These are phyloP conservation scores for Ctenopoma multispine DNA, from an alignment of 2,797 vertebrate species.

Conservation along the genomic window DNA sequence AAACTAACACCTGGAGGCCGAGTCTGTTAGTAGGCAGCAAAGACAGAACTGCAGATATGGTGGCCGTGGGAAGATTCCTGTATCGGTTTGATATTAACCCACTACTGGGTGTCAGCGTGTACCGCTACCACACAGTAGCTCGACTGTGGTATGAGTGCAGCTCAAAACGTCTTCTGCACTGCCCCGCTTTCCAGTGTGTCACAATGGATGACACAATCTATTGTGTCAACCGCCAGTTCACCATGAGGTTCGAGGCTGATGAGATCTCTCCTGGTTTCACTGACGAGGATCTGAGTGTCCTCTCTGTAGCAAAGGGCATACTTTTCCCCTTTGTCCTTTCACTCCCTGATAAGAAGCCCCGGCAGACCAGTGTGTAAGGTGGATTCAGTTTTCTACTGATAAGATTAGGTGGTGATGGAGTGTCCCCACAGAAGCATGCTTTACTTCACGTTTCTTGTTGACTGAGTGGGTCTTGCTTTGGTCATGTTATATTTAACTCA, in stretches of 20 bases:
- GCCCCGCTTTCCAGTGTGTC: constrained; percentile 86
- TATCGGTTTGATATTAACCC: constrained; percentile 92
- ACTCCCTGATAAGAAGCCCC: constrained; percentile 78
- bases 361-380: constrained; percentile 85
- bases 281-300: constrained; percentile 81
- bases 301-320: constrained; percentile 85
- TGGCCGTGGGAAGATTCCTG: constrained; percentile 85
- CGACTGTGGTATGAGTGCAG: constrained; percentile 92
- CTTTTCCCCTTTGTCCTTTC: constrained; percentile 89
- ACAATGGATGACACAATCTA: constrained; percentile 84
- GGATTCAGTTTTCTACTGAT: constrained; percentile 57
- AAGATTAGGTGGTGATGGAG: constrained; percentile 64
- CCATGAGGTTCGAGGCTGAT: constrained; percentile 88
- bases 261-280: constrained; percentile 89
- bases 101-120: constrained; percentile 83
- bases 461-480: constrained; percentile 26
- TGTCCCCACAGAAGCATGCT: constrained; percentile 30
- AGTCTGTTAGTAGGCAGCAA: constrained; percentile 77
- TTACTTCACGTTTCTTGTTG: constrained; percentile 49
- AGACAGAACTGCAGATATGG: constrained; percentile 88
- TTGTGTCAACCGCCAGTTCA: constrained; percentile 87
- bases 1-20: constrained; percentile 84
- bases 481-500: neutral
- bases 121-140: constrained; percentile 89
- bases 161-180: constrained; percentile 65